phyloP scores from a whole-genome alignment of 1,140 invertebrate species.

The Drosophila grimshawi region DNA sequence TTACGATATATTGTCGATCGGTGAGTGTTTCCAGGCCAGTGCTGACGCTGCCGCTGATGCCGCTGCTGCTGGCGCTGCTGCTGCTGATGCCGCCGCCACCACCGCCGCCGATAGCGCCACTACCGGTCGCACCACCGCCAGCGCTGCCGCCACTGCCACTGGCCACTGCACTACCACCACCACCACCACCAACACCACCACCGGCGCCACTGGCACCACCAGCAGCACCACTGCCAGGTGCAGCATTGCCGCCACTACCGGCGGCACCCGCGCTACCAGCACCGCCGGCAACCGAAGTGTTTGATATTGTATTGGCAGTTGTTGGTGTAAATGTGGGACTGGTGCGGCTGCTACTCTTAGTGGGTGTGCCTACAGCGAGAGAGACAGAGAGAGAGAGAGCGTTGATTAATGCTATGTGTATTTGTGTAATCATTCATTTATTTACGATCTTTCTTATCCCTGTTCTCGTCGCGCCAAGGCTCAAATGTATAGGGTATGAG shows the following conservation, averaged over 20 bases:
- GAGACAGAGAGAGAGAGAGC: background rate
- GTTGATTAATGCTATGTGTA: background rate
- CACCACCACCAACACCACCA: constrained; percentile 46
- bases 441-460: constrained; percentile 88
- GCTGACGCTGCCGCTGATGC: constrained; percentile 84
- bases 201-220: constrained; percentile 39
- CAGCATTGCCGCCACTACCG: constrained; percentile 27
- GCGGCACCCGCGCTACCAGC: constrained; percentile 71
- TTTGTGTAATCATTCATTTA: background rate
- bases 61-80: constrained; percentile 75
- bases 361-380: constrained; percentile 65
- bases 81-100: constrained; percentile 63
- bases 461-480: constrained; percentile 93
- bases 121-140: constrained; percentile 1
- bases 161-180: constrained; percentile 27
- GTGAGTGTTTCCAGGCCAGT: constrained; percentile 86
- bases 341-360: constrained; percentile 81
- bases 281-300: constrained; percentile 73
- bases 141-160: constrained; percentile 55
- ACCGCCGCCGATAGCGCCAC: constrained; percentile 4
- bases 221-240: constrained; percentile 23
- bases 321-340: constrained; percentile 83
- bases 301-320: constrained; percentile 84
- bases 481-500: constrained; percentile 93
- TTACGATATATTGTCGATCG: constrained; percentile 96